Conservation (phyloP, 2,113 vertebrate genomes). For the Phaethornis superciliosus region DNA sequence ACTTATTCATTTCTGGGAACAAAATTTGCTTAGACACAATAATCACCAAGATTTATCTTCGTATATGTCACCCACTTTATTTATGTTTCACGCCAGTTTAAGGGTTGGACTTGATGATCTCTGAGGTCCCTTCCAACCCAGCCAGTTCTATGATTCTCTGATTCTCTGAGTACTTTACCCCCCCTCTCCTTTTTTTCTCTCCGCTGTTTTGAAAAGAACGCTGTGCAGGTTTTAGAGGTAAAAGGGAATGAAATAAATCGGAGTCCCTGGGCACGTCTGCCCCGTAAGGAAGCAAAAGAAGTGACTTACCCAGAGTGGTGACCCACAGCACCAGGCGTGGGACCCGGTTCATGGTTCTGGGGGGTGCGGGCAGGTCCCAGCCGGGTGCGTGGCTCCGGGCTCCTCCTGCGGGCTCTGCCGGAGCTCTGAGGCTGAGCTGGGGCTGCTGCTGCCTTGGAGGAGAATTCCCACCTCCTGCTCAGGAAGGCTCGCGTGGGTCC, state of each 20-base stretch:
- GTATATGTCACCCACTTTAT: not conserved
- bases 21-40: not conserved
- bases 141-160: too few species aligned
- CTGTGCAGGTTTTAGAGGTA: not conserved
- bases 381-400: not conserved
- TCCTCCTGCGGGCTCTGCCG: not conserved
- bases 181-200: fast-evolving
- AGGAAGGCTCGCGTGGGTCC: conserved; percentile 45
- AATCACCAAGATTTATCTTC: not conserved
- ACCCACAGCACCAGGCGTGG: not conserved
- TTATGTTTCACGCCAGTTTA: not conserved
- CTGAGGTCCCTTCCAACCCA: too few species aligned
- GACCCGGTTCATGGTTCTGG: conserved; percentile 19
- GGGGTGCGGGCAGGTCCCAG: not conserved
- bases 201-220: not conserved
- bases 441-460: conserved; percentile 47
- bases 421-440: conserved; percentile 7
- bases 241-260: not conserved
- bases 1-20: not conserved
- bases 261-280: not conserved
- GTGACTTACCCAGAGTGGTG: not conserved
- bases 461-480: conserved; percentile 65
- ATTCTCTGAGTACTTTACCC: not conserved
- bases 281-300: not conserved
- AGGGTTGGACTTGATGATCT: too few species aligned